Evolutionary conservation across 2,797 vertebrate species (phyloP), one percentile per base, ranked within the genome.

Genomic region (Gorsachius magnificus): DNA sequence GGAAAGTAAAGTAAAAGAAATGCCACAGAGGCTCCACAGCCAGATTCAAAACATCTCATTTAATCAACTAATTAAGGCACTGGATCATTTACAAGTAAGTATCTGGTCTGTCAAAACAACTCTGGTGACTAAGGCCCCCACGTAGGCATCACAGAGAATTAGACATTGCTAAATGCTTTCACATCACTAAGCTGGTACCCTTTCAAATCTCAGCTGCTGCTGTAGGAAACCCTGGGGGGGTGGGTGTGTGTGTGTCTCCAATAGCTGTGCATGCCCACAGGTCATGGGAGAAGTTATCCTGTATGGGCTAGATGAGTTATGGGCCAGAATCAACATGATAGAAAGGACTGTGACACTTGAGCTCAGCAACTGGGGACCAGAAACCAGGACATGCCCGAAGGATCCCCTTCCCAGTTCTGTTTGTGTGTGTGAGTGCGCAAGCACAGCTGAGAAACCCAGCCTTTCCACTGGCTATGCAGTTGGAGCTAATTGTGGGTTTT

Each of bases 1-100:
- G 45, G 60, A 64, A 82, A 87, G 66, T 11, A 43, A 92, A 65
- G 51, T 29, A 58, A 80, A 87, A 83, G 8, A 70, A 91, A 74
- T 41, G 12, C 50, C 41, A 41, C 29, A 60, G 69, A 36, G 24
- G 53, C 33, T 83, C n/a, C 18, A 38, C 5, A 26, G 41, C 20
- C 46, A 53, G 13, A 68, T 41, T 57, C 9, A 70, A 84, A 93
- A 35, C 31, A 56, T 28, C 72, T 83, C 25, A 78, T 58, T 74
- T 78, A 60, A 51, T 66, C 43, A 50, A 25, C 36, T 80, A 77
- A 71, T 77, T 83, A 68, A 85, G 41, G 29, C 51, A 83, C 60
- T n/a, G 35, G 38, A 85, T 85, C 14, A 21, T 43, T 85, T n/a
- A 77, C 19, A 48, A 35, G n/a, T 41, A 86, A 75, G 26, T 70